Base-by-base conservation (phyloP, 2,113 vertebrate species). In the Salvelinus alpinus region DNA sequence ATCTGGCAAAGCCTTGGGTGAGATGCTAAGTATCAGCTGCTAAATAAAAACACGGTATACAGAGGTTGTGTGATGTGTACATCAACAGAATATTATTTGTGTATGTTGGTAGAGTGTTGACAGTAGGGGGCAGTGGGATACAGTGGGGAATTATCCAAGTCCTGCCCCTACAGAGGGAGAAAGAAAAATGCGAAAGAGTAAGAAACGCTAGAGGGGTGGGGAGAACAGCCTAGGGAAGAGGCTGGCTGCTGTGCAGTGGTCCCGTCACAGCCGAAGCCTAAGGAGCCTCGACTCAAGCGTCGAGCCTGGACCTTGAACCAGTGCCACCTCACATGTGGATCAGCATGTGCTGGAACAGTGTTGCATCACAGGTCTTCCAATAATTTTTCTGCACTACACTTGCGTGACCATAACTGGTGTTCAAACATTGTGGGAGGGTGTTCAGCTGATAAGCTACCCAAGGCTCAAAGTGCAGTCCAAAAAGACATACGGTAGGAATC, bases 301-400 rank as follows among this genome's bases (percentile, higher is more conserved):
- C 57, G 18, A 85, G 72, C 75, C 78, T 75, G 38, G 83, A 90
- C 85, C 76, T 86, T 90, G 91, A 87, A 87, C 83, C 3, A 24
- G 47, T 65, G 83, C 89, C 90, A 87, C 69, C 79, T 83, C 84
- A 88, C 90, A 88, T 88, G 85, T 38, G 59, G 88, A 89, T 88
- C 87, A 88, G 88, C 87, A 84, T 89, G 88, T 88, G 88, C 90
- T 87, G 80, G 90, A 88, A 89, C 82, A 80, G 70, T 25, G 81
- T 91, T 91, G 87, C 88, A 85, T 90, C 87, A 92, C 80, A 82
- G 77, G 24, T 72, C 75, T 77, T 85, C 69, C 72, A 70, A 71
- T 88, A 78, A 71, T 84, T 87, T 84, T 85, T 72, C 81, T 84
- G 78, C 62, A 65, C 65, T 67, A 65, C 80, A 86, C 77, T 78